Evolutionary conservation across 2,113 vertebrate genomes (phyloP), one percentile per base, ranked within the genome.

Genomic region (Scytalopus superciliaris): DNA sequence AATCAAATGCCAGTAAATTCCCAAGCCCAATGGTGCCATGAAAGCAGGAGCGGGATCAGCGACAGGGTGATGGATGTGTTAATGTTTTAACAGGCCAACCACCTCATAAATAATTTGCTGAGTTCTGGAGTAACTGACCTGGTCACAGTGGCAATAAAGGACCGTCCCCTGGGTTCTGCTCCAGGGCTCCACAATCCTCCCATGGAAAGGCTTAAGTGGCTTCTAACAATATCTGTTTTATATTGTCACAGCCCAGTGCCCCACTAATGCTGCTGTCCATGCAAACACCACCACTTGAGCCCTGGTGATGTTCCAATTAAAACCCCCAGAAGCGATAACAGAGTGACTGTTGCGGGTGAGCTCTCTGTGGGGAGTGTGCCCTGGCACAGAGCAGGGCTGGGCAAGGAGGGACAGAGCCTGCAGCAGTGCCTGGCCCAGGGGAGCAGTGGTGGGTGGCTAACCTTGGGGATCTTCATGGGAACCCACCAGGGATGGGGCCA

Each of bases 91-190:
- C 86, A 90, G 93, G 67, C 85, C 15, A 31, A 84, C 69, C 90
- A 70, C 88, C 72, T 87, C 91, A 82, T 89, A 85, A 96, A 96
- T 95, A 79, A 96, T 94, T 79, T 52, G 90, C 90, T 89, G 90
- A 17, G 59, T 78, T 96, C 94, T 93, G 47, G 79, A 90, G 90
- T 75, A 89, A 59, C 84, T 86, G 96, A 84, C 94, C 96, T 84
- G 96, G 93, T 90, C 93, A 63, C 85, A 11, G 55, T 6, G 56
- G 81, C 74, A 86, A 95, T 94, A 93, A 96, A 70, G 47, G 47
- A 50, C 87, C 27, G 21, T 97, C 93, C 93, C 95, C 59, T 8
- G 83, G 90, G 94, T 57, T 80, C 95, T 74, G 75, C 92, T 90
- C 92, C 87, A 60, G 85, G 84, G 81, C 27, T 89, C 89, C 44